phyloP scores from a whole-genome alignment of 2,888 invertebrate species.

The Aphidius colemani region DNA sequence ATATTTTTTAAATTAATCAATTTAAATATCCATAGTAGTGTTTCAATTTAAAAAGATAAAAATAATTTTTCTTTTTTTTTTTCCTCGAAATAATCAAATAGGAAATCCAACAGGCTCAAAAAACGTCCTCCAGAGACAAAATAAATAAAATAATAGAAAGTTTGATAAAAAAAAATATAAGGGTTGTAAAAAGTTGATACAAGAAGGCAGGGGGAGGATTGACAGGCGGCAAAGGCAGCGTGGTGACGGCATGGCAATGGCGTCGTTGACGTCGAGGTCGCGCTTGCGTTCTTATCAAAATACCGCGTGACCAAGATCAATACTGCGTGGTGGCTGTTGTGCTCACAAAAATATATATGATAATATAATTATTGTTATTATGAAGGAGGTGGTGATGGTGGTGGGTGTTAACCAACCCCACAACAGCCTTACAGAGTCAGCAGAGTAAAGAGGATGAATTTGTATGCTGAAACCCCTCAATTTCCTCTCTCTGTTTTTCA shows the following conservation, averaged over 20 bases:
- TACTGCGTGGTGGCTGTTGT: conserved; percentile 42
- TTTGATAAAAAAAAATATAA: conserved; percentile 5
- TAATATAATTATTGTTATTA: neutral
- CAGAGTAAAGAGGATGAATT: neutral
- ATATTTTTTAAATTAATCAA: no score
- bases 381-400: conserved; percentile 1
- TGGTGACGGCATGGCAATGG: conserved; percentile 62
- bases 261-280: conserved; percentile 58
- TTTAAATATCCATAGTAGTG: no score
- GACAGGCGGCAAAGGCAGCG: conserved; percentile 39
- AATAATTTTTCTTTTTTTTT: no score
- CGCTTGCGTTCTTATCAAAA: conserved; percentile 59
- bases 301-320: conserved; percentile 60
- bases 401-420: conserved; percentile 10
- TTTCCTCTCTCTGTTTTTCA: conserved; percentile 16
- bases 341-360: conserved; percentile 11
- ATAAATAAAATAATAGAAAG: neutral
- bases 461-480: conserved; percentile 23
- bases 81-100: no score
- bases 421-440: no score
- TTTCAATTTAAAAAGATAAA: no score
- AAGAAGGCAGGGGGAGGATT: conserved; percentile 2
- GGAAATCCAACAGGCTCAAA: no score
- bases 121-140: no score
- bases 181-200: neutral